These are phyloP conservation scores for Emesis russula DNA, from an alignment of 2,888 invertebrate genomes.

Conservation along the genomic window DNA sequence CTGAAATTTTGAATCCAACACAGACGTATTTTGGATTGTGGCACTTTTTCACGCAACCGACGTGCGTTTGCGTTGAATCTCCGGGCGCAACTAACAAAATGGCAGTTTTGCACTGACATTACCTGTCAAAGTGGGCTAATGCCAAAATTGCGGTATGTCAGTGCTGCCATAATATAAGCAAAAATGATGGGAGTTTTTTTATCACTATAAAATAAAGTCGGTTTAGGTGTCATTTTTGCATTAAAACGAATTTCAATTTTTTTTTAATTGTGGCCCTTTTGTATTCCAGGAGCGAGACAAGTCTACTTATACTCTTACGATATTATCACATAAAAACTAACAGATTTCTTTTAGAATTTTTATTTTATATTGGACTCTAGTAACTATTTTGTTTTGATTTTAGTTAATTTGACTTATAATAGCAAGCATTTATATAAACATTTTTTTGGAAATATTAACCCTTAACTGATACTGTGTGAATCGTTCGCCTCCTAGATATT, in stretches of 20 bases:
- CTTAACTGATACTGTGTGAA: too few relatives aligned
- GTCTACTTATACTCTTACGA: too few relatives aligned
- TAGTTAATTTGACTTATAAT: too few relatives aligned
- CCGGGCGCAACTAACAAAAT: slow-evolving; percentile 36
- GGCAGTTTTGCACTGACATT: slow-evolving; percentile 38
- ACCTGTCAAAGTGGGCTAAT: slow-evolving; percentile 34
- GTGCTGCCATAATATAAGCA: slow-evolving; percentile 8
- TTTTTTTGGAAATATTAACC: too few relatives aligned
- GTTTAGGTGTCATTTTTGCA: slow-evolving; percentile 5
- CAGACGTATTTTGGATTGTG: slow-evolving; percentile 45
- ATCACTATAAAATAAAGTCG: slow-evolving; percentile 1
- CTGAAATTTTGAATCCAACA: slow-evolving; percentile 41
- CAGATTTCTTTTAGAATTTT: too few relatives aligned
- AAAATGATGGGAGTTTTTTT: slow-evolving; percentile 5
- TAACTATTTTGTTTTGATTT: too few relatives aligned
- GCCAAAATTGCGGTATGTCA: slow-evolving; percentile 22
- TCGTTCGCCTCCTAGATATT: too few relatives aligned
- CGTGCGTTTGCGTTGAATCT: slow-evolving; percentile 30
- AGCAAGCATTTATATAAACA: too few relatives aligned
- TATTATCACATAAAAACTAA: too few relatives aligned
- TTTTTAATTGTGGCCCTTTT: neutral
- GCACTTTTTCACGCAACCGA: slow-evolving; percentile 32
- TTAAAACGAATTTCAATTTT: slow-evolving; percentile 3
- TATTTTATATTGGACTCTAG: too few relatives aligned
- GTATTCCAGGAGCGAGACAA: slow-evolving; percentile 1